Conservation (phyloP, 2,797 vertebrate species). For the Pelodytes ibericus region DNA sequence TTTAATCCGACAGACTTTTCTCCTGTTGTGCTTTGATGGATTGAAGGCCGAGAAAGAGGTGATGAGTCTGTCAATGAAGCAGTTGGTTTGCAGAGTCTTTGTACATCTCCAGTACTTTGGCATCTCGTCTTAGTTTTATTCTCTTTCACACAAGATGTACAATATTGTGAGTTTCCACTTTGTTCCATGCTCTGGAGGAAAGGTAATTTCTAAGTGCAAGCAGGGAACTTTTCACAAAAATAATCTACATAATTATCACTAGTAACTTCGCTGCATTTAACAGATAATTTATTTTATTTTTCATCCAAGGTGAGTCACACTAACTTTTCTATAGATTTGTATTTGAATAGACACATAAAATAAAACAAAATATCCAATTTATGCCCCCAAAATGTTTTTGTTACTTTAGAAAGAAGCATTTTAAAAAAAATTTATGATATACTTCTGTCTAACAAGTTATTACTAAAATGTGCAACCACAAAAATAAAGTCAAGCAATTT, state of each 20-base stretch:
- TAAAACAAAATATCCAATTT: too few relatives aligned
- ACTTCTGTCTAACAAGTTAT: too few relatives aligned
- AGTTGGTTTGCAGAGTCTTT: slow-evolving; percentile 71
- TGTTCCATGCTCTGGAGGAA: slow-evolving; percentile 71
- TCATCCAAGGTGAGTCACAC: too few relatives aligned
- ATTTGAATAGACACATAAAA: too few relatives aligned
- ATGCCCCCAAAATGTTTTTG: too few relatives aligned
- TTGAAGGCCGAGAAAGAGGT: slow-evolving; percentile 78
- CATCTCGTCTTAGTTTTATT: slow-evolving; percentile 80
- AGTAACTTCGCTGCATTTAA: too few relatives aligned
- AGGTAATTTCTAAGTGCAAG: slow-evolving; percentile 30
- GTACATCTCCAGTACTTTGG: slow-evolving; percentile 77
- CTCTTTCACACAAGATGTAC: slow-evolving; percentile 76
- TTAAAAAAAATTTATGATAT: too few relatives aligned
- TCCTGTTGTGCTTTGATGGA: slow-evolving; percentile 77
- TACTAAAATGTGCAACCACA: too few relatives aligned
- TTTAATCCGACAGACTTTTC: slow-evolving; percentile 73
- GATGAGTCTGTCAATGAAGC: slow-evolving; percentile 66
- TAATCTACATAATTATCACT: slow-evolving; percentile 66
- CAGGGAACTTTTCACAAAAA: not conserved
- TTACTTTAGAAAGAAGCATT: too few relatives aligned
- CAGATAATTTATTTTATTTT: too few relatives aligned
- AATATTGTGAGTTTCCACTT: slow-evolving; percentile 71
- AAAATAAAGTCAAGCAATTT: too few relatives aligned
- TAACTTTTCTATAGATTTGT: too few relatives aligned